phyloP scores from a whole-genome alignment of 2,797 vertebrate species.

The Enteromius mattozi region DNA sequence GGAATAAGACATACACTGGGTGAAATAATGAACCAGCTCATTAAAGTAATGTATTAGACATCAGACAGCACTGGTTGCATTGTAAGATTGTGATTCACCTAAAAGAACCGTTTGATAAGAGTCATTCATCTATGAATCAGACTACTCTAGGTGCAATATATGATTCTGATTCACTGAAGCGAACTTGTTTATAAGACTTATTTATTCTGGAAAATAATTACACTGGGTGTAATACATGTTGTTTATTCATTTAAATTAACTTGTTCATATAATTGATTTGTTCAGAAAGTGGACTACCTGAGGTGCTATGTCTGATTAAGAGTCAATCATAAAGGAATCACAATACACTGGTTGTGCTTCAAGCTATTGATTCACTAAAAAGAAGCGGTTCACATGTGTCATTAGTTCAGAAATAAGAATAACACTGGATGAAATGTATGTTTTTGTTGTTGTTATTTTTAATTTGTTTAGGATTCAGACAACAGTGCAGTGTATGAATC shows the following conservation, averaged over 20 bases:
- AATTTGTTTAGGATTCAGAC: not conserved
- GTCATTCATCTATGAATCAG: not conserved
- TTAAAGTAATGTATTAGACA: not conserved
- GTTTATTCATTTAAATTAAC: not conserved
- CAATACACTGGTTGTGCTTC: not conserved
- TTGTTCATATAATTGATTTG: not conserved
- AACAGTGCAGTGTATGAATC: not conserved
- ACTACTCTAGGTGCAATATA: not conserved
- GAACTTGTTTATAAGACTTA: not conserved
- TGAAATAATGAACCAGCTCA: not conserved
- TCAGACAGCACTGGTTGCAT: not conserved
- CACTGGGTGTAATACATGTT: not conserved
- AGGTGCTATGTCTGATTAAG: not conserved
- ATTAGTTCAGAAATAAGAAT: not conserved
- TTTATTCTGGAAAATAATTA: not conserved
- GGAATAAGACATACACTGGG: not conserved
- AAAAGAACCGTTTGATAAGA: not conserved
- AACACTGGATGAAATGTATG: not conserved
- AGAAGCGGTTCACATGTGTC: not conserved
- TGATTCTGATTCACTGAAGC: not conserved
- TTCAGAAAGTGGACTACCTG: not conserved
- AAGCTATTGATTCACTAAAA: not conserved
- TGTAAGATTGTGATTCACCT: not conserved
- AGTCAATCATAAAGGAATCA: not conserved
- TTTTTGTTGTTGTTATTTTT: not conserved